These are phyloP conservation scores for Tethea ocularis DNA, from an alignment of 2,888 invertebrate species.

Conservation along the genomic window DNA sequence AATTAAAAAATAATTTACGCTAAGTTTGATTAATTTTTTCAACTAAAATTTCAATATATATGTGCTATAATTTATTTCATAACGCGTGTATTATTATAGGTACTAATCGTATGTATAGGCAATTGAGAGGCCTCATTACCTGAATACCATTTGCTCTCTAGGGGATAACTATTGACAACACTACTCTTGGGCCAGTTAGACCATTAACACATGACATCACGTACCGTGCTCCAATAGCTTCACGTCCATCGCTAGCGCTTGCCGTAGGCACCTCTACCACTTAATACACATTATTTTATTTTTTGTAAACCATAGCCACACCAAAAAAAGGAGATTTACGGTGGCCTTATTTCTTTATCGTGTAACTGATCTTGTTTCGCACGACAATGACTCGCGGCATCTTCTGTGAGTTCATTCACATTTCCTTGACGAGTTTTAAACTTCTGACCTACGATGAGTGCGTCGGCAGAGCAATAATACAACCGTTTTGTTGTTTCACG, in stretches of 20 bases:
- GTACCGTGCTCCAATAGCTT: conserved; percentile 26
- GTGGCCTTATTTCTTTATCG: conserved; percentile 34
- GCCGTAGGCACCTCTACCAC: background rate
- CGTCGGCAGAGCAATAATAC: conserved; percentile 4
- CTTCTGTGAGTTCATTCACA: conserved; percentile 49
- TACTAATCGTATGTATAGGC: conserved; percentile 8
- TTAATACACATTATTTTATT: background rate
- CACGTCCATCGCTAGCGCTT: background rate
- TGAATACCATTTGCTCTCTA: conserved; percentile 37
- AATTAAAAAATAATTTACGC: no score
- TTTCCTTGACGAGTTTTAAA: conserved; percentile 31
- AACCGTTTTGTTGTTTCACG: conserved; percentile 7
- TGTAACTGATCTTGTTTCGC: conserved; percentile 40
- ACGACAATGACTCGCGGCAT: conserved; percentile 37
- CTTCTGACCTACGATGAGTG: conserved; percentile 34
- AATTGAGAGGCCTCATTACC: conserved; percentile 41
- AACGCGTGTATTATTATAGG: conserved; percentile 5
- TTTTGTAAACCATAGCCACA: background rate
- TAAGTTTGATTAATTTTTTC: no score
- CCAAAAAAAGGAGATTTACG: background rate
- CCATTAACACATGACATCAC: conserved; percentile 38
- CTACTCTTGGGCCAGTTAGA: conserved; percentile 19
- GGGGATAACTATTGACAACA: conserved; percentile 32
- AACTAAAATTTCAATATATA: no score
- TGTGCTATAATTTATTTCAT: background rate